Percentiles rank a stretch among this genome's conserved stretches.
Conservation (phyloP, 2,113 vertebrate species). For the Oxygymnocypris stewartii region DNA sequence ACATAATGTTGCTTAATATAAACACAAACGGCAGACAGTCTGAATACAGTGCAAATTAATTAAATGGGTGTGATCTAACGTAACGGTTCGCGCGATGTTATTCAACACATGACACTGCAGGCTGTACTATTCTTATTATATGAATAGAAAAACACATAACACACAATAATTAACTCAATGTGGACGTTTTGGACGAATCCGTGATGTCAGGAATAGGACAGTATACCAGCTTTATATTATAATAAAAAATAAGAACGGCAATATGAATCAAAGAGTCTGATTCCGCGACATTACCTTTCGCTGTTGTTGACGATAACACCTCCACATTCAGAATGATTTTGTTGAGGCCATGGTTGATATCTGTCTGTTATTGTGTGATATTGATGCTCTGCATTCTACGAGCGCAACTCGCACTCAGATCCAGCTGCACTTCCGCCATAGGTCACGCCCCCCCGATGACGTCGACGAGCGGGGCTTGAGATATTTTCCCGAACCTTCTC, state of each 20-base stretch:
- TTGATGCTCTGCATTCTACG: neutral
- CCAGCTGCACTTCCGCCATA: slow-evolving; percentile 72
- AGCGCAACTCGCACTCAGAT: slow-evolving; percentile 26
- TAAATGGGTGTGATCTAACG: neutral
- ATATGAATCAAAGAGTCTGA: neutral
- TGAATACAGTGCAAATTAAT: slow-evolving; percentile 16
- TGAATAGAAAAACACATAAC: neutral
- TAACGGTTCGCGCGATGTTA: slow-evolving; percentile 12
- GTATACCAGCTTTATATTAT: neutral
- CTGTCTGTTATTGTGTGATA: slow-evolving; percentile 18
- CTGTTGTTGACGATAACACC: slow-evolving; percentile 96
- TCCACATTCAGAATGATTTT: slow-evolving; percentile 89
- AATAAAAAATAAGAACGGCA: neutral
- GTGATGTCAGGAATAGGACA: neutral
- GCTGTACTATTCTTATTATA: neutral
- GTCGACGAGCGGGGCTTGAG: slow-evolving; percentile 17
- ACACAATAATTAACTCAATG: neutral
- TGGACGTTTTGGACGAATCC: neutral
- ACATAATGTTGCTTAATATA: neutral
- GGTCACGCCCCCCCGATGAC: slow-evolving; percentile 59
- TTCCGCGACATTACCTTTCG: slow-evolving; percentile 79
- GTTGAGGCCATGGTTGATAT: slow-evolving; percentile 85
- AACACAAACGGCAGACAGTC: neutral
- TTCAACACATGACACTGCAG: neutral
- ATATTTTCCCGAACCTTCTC: slow-evolving; percentile 47